Evolutionary conservation across 2,113 vertebrate genomes (phyloP), one percentile per base, ranked within the genome.

Genomic region (Gallinago undulata): DNA sequence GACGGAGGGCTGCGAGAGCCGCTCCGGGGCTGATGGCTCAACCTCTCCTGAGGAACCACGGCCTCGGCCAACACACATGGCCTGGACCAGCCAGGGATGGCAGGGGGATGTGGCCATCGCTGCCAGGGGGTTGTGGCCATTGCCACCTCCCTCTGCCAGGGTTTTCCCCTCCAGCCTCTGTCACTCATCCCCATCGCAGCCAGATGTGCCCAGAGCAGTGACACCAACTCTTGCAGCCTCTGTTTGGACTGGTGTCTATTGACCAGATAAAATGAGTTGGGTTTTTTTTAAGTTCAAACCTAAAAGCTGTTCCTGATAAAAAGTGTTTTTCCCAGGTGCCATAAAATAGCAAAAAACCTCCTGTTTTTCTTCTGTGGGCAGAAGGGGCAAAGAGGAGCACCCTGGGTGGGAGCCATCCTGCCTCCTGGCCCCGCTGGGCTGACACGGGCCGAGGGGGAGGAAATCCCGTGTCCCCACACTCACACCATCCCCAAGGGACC

Each of bases 11-110:
- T 4, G 19, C 2, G 11, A 25, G 63, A 22, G 30, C 50, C 6
- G 6, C 7, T 12, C 3, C 19, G 7, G 28, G 7, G 6, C 10
- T 7, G 1, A 11, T 10, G 33, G 22, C n/a, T 19, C 35, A 9
- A 6, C 25, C 43, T 37, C 41, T 43, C 37, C 41, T 1, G 7
- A 35, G 41, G 30, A 41, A 19, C 24, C 10, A 11, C 2, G 9
- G 9, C 25, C 19, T 39, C 3, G 7, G 5, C 19, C 2, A 33
- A 28, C 1, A 2, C 4, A 3, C 2, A 5, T 0, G 6, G 13
- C 55, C 45, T 4, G 4, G 11, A 33, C 18, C 24, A 18, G 6
- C 23, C 18, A 3, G 39, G 50, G 35, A 19, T 16, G 68, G 60
- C 77, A 23, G 4, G 39, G n/a, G 41, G 55, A 13, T 15, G 1